Evolutionary conservation across 2,797 vertebrate genomes (phyloP), one percentile per base, ranked within the genome.

Genomic region (Helostoma temminkii): DNA sequence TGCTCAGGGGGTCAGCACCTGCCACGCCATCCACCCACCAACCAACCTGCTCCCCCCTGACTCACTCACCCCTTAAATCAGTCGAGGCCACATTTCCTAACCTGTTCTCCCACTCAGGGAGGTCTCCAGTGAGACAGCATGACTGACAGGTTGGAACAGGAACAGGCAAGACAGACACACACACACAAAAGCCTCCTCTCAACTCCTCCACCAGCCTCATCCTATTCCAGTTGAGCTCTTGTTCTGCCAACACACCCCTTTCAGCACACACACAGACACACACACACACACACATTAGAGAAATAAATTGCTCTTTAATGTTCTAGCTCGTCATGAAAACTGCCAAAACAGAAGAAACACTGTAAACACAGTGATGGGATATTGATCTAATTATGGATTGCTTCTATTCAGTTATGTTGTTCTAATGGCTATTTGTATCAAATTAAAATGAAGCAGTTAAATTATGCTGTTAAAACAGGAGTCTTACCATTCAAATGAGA

Each of bases 91-190:
- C 71, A 63, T 70, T 81, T 61, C 61, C 58, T 42, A 25, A 53
- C 64, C 21, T 60, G 74, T 53, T 28, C 83, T 76, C 76, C 66
- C 87, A 81, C 65, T 82, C 78, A 68, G 24, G 37, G 53, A 71
- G 67, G 70, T 80, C 78, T 82, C 70, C 63, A 24, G 57, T 2
- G 61, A 85, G 72, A 84, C 68, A 21, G 36, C 26, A 30, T 83
- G 81, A 92, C 68, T 82, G 88, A 85, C 79, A 81, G 74, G 34
- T 79, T 59, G 77, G 77, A 81, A 81, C 24, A 70, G 59, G 61
- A 89, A 76, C 69, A 80, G 66, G 71, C 64, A 70, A 60, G 71
- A 54, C 42, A 16, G 39, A 68, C 42, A 56, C 32, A 1, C 37
- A 73, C n/a, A n/a, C n/a, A n/a, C n/a, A 42, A 80, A 76, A 54